Conservation (phyloP, 2,888 invertebrate genomes). For the Megaustenia siamemsis region DNA sequence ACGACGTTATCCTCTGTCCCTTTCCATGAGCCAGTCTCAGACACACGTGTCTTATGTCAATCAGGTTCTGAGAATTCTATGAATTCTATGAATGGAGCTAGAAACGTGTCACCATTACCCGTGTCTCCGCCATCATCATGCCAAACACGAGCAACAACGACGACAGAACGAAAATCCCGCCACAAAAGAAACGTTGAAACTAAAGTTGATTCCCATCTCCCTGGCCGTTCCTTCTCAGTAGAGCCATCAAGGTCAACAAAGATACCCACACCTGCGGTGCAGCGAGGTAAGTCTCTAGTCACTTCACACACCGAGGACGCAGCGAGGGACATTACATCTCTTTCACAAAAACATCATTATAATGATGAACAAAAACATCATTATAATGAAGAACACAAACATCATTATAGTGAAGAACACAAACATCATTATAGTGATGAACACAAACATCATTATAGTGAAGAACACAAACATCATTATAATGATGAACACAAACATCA, state of each 20-base stretch:
- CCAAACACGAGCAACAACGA: background rate
- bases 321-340: background rate
- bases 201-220: background rate
- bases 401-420: too few relatives aligned
- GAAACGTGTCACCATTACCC: constrained; percentile 8
- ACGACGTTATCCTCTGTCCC: too few relatives aligned
- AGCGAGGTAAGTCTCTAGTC: constrained; percentile 21
- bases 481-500: too few relatives aligned
- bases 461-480: too few relatives aligned
- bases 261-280: background rate
- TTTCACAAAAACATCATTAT: background rate
- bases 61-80: too few relatives aligned
- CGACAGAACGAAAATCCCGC: constrained; percentile 19
- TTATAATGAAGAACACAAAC: too few relatives aligned
- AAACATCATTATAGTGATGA: too few relatives aligned
- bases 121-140: background rate
- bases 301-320: background rate
- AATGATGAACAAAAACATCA: background rate
- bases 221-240: background rate
- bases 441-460: too few relatives aligned
- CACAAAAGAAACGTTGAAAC: background rate
- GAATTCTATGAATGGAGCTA: too few relatives aligned
- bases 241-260: background rate
- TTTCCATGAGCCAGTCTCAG: too few relatives aligned
- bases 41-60: too few relatives aligned